phyloP scores from a whole-genome alignment of 2,888 invertebrate genomes.

The Balanococcus diminutus region DNA sequence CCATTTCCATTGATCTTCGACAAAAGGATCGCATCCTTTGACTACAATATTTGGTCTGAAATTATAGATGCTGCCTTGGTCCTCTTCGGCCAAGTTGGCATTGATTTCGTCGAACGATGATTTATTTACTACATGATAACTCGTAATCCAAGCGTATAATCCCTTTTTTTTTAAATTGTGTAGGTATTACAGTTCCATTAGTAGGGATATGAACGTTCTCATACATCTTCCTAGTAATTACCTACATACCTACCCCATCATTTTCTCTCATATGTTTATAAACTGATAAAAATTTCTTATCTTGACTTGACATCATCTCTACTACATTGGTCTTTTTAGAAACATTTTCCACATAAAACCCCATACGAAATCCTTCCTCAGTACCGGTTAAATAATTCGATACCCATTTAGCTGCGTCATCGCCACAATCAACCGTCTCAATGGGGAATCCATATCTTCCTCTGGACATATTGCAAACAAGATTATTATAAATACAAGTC shows the following conservation, averaged over 20 bases:
- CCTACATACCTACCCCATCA: slow-evolving; percentile 36
- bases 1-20: slow-evolving; percentile 76
- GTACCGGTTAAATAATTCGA: slow-evolving; percentile 62
- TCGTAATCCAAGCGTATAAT: slow-evolving; percentile 71
- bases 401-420: slow-evolving; percentile 75
- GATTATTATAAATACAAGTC: background rate
- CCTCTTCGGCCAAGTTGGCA: slow-evolving; percentile 62
- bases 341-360: slow-evolving; percentile 34
- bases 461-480: background rate
- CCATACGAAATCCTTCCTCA: slow-evolving; percentile 10
- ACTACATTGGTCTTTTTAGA: background rate
- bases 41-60: slow-evolving; percentile 77
- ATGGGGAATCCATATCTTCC: slow-evolving; percentile 62
- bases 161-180: too few species aligned
- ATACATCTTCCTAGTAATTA: too few species aligned
- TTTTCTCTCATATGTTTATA: slow-evolving; percentile 18
- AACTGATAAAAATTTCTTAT: background rate
- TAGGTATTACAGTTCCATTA: too few species aligned
- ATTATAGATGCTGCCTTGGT: slow-evolving; percentile 60
- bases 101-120: slow-evolving; percentile 73
- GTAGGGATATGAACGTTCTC: too few species aligned
- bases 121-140: slow-evolving; percentile 72
- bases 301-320: background rate
- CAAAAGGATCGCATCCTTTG: slow-evolving; percentile 67
- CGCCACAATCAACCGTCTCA: slow-evolving; percentile 75